A percentile compares a stretch with the other conserved stretches of the same genome.
Evolutionary conservation across 2,113 vertebrate genomes (phyloP).

Genomic region (Turnix velox): DNA sequence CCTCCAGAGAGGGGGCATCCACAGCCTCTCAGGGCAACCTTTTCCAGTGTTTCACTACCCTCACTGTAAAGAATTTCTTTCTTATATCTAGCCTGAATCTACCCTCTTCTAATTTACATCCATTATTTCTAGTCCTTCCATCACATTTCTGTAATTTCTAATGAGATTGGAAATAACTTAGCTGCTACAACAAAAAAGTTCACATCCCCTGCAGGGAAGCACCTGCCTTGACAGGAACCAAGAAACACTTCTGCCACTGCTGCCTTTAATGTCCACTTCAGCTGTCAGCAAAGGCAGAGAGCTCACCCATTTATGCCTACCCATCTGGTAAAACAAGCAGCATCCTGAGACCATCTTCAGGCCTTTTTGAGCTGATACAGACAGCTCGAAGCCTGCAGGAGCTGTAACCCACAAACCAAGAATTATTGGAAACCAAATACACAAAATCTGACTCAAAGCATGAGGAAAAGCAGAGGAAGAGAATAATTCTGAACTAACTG

Average conservation of each 20-base stretch:
- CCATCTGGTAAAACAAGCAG: neutral
- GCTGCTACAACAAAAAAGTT: neutral
- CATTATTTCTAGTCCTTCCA: too few species aligned
- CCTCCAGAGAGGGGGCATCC: too few species aligned
- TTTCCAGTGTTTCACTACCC: too few species aligned
- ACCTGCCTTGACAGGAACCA: neutral
- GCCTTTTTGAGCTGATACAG: neutral
- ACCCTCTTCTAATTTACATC: too few species aligned
- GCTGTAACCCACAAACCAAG: neutral
- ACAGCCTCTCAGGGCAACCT: too few species aligned
- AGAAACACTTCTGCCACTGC: neutral
- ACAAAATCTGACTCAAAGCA: neutral
- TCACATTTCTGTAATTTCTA: neutral
- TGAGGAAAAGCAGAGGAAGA: neutral
- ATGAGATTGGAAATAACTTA: neutral
- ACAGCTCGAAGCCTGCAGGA: neutral
- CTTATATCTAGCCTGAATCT: too few species aligned
- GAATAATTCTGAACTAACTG: neutral
- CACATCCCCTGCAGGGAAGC: neutral
- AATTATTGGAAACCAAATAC: neutral
- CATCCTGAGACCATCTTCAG: neutral
- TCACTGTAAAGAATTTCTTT: too few species aligned
- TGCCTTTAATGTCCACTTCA: neutral
- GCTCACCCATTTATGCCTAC: fast-evolving
- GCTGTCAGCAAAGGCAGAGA: neutral